Conservation (phyloP, 2,797 vertebrate genomes). For the Gouania willdenowi region DNA sequence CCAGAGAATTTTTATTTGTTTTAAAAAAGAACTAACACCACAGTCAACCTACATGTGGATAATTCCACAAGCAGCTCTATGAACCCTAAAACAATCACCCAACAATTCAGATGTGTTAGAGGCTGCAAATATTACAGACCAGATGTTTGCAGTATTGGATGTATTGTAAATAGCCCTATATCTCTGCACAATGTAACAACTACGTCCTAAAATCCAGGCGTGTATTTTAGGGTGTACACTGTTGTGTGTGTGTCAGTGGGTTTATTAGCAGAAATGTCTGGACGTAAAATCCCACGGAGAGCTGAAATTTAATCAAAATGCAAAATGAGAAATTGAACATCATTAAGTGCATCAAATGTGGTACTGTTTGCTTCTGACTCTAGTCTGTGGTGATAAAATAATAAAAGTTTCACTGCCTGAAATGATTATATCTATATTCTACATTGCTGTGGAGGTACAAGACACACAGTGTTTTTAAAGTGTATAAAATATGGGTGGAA, state of each 20-base stretch:
- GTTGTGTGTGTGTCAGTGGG: slow-evolving; percentile 53
- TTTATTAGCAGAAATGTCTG: slow-evolving; percentile 46
- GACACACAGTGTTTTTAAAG: slow-evolving; percentile 60
- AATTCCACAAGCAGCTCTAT: too few relatives aligned
- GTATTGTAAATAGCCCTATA: slow-evolving; percentile 68
- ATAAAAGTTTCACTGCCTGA: slow-evolving; percentile 42
- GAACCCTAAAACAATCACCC: too few relatives aligned
- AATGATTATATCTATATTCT: slow-evolving; percentile 44
- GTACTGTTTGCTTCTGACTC: slow-evolving; percentile 65
- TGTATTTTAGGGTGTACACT: slow-evolving; percentile 60
- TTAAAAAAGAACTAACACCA: too few relatives aligned
- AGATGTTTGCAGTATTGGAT: slow-evolving; percentile 29
- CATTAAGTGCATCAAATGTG: slow-evolving; percentile 55
- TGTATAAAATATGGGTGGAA: slow-evolving; percentile 65
- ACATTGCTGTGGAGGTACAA: slow-evolving; percentile 68
- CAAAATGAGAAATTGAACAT: slow-evolving; percentile 22
- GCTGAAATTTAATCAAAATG: slow-evolving; percentile 15
- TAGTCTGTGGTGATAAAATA: slow-evolving; percentile 46
- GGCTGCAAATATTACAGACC: too few relatives aligned
- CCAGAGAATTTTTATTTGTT: too few relatives aligned
- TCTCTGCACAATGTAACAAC: slow-evolving; percentile 56
- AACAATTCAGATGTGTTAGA: too few relatives aligned
- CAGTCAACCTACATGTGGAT: too few relatives aligned
- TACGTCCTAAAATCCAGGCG: slow-evolving; percentile 51
- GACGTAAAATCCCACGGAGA: not conserved